Conservation (phyloP, 2,113 vertebrate genomes). For the Eupsittula cactorum region DNA sequence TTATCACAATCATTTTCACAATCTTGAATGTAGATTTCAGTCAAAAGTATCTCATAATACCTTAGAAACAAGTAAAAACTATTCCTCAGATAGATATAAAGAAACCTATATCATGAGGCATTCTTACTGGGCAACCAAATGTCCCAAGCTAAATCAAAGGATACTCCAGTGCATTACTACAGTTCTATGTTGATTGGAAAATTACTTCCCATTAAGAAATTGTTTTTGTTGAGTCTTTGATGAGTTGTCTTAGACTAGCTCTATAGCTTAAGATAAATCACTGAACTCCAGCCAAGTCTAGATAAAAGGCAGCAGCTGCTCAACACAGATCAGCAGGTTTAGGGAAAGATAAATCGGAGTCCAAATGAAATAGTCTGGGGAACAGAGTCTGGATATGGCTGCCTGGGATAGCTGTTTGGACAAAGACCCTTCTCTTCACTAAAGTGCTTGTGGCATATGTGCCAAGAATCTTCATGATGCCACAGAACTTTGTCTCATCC, state of each 20-base stretch:
- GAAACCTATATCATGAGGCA: neutral
- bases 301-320: constrained; percentile 30
- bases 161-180: neutral
- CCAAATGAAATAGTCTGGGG: neutral
- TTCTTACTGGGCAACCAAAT: neutral
- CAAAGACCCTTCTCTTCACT: neutral
- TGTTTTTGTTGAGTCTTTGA: constrained; percentile 20
- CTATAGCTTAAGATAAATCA: neutral
- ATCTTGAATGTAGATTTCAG: constrained; percentile 13
- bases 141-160: constrained; percentile 24
- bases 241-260: neutral
- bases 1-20: neutral
- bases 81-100: neutral
- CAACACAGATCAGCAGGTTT: neutral
- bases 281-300: neutral
- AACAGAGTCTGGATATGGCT: neutral
- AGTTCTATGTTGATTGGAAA: constrained; percentile 16
- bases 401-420: neutral
- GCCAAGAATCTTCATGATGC: neutral
- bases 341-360: neutral
- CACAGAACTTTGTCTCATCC: neutral
- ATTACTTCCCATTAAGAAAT: constrained; percentile 53
- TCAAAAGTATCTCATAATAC: neutral
- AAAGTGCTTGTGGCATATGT: neutral
- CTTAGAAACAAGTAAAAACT: neutral